Evolutionary conservation across 2,113 vertebrate species (phyloP).

Genomic region (Charadrius vociferus): DNA sequence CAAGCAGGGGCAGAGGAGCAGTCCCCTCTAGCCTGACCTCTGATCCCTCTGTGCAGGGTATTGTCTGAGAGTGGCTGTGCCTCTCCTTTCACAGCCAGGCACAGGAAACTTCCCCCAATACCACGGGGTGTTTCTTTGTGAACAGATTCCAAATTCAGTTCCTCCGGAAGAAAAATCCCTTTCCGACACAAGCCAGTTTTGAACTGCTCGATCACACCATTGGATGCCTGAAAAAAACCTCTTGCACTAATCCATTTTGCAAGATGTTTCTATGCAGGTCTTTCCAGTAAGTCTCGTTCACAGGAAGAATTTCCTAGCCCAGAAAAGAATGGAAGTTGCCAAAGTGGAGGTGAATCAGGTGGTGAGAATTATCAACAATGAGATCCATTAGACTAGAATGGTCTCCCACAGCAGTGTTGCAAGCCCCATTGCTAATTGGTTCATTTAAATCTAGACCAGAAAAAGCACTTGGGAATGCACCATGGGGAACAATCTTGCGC

Average conservation of each 20-base stretch:
- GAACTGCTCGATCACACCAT: neutral
- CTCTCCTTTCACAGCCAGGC: neutral
- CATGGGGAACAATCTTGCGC: neutral
- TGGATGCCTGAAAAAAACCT: neutral
- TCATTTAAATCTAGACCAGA: slow-evolving; percentile 38
- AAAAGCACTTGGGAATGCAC: neutral
- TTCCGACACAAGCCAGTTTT: neutral
- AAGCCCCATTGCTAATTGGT: slow-evolving; percentile 34
- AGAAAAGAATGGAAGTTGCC: neutral
- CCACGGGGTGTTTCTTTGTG: neutral
- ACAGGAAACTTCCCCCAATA: neutral
- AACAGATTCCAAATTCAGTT: neutral
- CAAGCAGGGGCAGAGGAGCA: neutral
- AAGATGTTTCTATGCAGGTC: neutral
- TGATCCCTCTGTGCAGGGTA: neutral
- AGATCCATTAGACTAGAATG: neutral
- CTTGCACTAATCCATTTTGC: neutral
- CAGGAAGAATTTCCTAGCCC: neutral
- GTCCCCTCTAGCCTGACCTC: neutral
- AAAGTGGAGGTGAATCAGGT: neutral
- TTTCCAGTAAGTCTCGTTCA: neutral
- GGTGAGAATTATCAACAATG: slow-evolving; percentile 31
- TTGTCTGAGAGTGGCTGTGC: accelerated
- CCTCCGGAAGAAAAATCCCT: neutral
- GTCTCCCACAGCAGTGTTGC: neutral